phyloP scores from a whole-genome alignment of 2,888 invertebrate species.

The Ypsolopha sequella region DNA sequence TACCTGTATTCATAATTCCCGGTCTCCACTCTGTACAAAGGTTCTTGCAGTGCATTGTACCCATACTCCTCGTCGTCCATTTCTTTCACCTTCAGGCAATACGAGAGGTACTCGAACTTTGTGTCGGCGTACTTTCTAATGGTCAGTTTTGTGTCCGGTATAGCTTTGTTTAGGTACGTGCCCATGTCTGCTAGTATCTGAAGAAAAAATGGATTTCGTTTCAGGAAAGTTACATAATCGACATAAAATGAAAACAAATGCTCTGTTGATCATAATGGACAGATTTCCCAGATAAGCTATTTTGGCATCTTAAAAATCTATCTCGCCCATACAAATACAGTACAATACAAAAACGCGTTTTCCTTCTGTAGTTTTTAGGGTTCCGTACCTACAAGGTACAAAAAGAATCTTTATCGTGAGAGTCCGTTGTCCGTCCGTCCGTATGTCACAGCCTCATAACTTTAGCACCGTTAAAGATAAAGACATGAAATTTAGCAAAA shows the following conservation, averaged over 20 bases:
- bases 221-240: neutral
- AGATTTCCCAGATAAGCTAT: too few relatives aligned
- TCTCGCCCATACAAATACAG: too few relatives aligned
- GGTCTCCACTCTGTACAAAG: slow-evolving; percentile 96
- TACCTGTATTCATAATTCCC: slow-evolving; percentile 98
- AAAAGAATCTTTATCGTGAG: too few relatives aligned
- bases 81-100: slow-evolving; percentile 99
- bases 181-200: slow-evolving; percentile 94
- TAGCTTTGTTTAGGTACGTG: slow-evolving; percentile 96
- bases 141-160: slow-evolving; percentile 97
- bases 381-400: too few relatives aligned
- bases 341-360: too few relatives aligned
- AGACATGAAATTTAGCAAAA: too few relatives aligned
- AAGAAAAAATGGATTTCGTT: neutral
- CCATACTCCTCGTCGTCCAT: slow-evolving; percentile 99
- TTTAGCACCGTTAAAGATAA: too few relatives aligned
- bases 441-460: too few relatives aligned
- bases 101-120: slow-evolving; percentile 99
- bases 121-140: slow-evolving; percentile 98
- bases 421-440: too few relatives aligned
- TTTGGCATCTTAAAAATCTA: too few relatives aligned
- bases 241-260: neutral
- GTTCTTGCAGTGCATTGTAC: slow-evolving; percentile 93
- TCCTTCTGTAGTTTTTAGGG: too few relatives aligned
- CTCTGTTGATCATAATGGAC: slow-evolving; percentile 94